A percentile compares a stretch with the other conserved stretches of the same genome.
Conservation (phyloP, 2,113 vertebrate genomes). For the Prochilodus magdalenae region DNA sequence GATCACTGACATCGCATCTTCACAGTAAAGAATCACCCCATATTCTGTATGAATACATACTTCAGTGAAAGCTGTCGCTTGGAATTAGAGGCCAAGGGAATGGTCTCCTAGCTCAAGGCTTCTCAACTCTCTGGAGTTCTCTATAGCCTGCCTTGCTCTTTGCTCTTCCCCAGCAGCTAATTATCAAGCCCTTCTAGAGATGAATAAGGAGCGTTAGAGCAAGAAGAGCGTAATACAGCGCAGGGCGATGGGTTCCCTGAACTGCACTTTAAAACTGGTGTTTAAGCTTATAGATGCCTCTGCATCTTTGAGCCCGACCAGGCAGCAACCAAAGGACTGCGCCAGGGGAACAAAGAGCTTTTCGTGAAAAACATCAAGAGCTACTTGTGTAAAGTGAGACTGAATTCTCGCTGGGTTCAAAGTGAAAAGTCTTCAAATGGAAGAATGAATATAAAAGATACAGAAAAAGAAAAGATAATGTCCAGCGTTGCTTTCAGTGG, state of each 20-base stretch:
- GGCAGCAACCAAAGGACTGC: neutral
- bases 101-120: neutral
- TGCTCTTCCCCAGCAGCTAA: neutral
- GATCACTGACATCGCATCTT: neutral
- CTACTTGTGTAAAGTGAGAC: neutral
- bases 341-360: neutral
- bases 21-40: neutral
- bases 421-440: neutral
- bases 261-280: neutral
- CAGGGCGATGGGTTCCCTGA: neutral
- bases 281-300: neutral
- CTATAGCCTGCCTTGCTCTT: neutral
- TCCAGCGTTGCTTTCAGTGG: conserved; percentile 12
- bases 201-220: neutral
- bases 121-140: neutral
- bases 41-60: neutral
- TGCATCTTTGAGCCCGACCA: neutral
- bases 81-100: neutral
- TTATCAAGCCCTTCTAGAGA: neutral
- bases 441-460: conserved; percentile 2
- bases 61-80: neutral
- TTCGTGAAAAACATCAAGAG: neutral
- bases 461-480: conserved; percentile 5
- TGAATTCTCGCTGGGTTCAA: neutral
- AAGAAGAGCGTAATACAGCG: neutral